Conservation (phyloP, 2,888 invertebrate genomes). For the Spicauda simplicius region DNA sequence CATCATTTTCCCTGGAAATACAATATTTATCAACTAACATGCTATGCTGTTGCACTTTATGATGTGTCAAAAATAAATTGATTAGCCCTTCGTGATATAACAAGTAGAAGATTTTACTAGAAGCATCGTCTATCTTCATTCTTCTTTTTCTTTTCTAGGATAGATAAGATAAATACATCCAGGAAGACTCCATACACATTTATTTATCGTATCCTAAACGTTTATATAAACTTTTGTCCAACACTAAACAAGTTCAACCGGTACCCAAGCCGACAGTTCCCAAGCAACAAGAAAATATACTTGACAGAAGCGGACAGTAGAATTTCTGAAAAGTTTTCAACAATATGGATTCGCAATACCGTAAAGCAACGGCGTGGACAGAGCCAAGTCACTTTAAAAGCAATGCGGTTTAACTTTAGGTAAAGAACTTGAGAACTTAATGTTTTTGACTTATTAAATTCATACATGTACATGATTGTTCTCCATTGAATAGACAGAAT, state of each 20-base stretch:
- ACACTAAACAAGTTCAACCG: neutral
- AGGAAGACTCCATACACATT: too few relatives aligned
- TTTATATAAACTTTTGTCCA: neutral
- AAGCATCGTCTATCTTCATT: too few relatives aligned
- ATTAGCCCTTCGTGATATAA: too few relatives aligned
- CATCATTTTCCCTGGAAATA: too few relatives aligned
- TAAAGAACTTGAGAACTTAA: slow-evolving; percentile 2
- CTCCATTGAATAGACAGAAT: neutral
- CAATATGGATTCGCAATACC: slow-evolving; percentile 22
- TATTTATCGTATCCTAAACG: neutral
- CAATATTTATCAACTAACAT: too few relatives aligned
- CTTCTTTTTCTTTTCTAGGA: too few relatives aligned
- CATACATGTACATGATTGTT: neutral
- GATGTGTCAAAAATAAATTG: too few relatives aligned
- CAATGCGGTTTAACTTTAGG: slow-evolving; percentile 14
- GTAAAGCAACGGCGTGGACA: slow-evolving; percentile 25
- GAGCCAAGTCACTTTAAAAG: slow-evolving; percentile 19
- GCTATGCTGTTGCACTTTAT: too few relatives aligned
- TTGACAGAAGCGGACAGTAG: slow-evolving; percentile 25
- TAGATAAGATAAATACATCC: too few relatives aligned
- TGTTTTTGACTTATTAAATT: neutral
- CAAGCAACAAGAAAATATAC: slow-evolving; percentile 16
- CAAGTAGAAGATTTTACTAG: too few relatives aligned
- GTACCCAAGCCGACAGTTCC: neutral
- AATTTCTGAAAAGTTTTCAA: slow-evolving; percentile 27